A percentile compares a stretch with the other conserved stretches of the same genome.
These are phyloP conservation scores for Halocaridina rubra DNA, from an alignment of 2,888 invertebrate genomes.

Conservation along the genomic window DNA sequence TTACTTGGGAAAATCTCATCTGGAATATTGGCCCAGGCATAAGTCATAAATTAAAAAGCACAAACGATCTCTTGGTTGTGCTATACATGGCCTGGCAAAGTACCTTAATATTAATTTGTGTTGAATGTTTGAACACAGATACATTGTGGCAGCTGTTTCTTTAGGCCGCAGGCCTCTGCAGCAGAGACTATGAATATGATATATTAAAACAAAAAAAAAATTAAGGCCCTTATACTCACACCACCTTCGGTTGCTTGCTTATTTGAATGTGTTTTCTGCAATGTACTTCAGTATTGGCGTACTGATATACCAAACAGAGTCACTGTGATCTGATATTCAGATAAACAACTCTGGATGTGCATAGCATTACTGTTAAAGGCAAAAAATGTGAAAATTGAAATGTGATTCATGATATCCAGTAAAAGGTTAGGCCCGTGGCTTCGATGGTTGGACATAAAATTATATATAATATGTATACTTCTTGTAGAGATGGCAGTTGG, in stretches of 20 bases:
- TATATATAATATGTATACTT: slow-evolving; percentile 3
- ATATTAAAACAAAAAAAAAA: background rate
- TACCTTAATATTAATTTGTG: slow-evolving; percentile 28
- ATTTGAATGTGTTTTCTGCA: slow-evolving; percentile 41
- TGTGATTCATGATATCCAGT: slow-evolving; percentile 7
- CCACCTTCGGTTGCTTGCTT: slow-evolving; percentile 40
- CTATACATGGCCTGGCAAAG: slow-evolving; percentile 45
- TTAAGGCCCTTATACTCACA: background rate
- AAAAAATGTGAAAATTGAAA: background rate
- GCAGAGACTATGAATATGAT: slow-evolving; percentile 12
- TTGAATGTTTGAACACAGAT: background rate
- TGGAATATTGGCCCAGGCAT: slow-evolving; percentile 27
- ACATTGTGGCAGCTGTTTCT: slow-evolving; percentile 23
- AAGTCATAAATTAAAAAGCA: slow-evolving; percentile 15
- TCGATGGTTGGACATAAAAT: slow-evolving; percentile 38
- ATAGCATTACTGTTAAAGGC: slow-evolving; percentile 35
- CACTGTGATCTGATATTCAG: slow-evolving; percentile 57
- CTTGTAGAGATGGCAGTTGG: slow-evolving; percentile 32
- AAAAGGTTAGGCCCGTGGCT: background rate
- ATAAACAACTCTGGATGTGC: slow-evolving; percentile 48
- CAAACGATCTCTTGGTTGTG: slow-evolving; percentile 42
- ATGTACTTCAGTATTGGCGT: slow-evolving; percentile 53
- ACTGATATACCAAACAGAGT: slow-evolving; percentile 52
- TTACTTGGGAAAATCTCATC: background rate
- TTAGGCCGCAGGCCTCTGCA: background rate